Percentiles rank a stretch among this genome's conserved stretches.
These are phyloP conservation scores for Spodoptera picta DNA, from an alignment of 2,888 invertebrate genomes.

Conservation along the genomic window DNA sequence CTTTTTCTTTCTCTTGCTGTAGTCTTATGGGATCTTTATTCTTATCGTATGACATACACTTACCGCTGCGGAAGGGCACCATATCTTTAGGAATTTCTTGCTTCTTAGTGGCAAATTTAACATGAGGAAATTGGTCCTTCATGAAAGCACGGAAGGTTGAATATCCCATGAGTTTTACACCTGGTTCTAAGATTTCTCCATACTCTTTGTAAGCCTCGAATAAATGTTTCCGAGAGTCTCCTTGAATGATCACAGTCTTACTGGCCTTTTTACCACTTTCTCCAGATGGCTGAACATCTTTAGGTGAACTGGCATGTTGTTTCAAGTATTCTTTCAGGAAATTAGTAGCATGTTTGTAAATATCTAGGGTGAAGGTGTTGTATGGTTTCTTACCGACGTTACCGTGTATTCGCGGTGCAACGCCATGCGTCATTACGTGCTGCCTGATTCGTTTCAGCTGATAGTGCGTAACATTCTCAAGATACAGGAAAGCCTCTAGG, in stretches of 20 bases:
- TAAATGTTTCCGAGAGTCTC: conserved; percentile 90
- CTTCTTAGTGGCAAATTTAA: conserved; percentile 91
- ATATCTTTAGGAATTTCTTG: conserved; percentile 83
- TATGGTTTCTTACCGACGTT: conserved; percentile 94
- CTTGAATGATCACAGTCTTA: conserved; percentile 86
- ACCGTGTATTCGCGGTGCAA: conserved; percentile 93
- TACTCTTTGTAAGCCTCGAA: conserved; percentile 93
- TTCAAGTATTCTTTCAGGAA: conserved; percentile 93
- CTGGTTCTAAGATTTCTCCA: conserved; percentile 91
- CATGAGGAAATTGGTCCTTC: conserved; percentile 94
- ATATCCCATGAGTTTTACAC: conserved; percentile 93
- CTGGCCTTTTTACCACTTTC: conserved; percentile 84
- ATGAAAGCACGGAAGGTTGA: conserved; percentile 94
- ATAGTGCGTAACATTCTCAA: conserved; percentile 94
- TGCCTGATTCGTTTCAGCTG: conserved; percentile 93
- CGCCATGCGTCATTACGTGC: conserved; percentile 94
- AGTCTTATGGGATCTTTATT: conserved; percentile 86
- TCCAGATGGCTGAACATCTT: conserved; percentile 84
- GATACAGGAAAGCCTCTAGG: conserved; percentile 93
- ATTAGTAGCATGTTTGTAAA: conserved; percentile 93
- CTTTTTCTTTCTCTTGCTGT: conserved; percentile 85
- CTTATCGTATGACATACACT: conserved; percentile 87
- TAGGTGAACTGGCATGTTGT: conserved; percentile 89
- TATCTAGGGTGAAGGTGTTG: conserved; percentile 93
- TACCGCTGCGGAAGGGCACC: conserved; percentile 87